Evolutionary conservation across 2,797 vertebrate species (phyloP).

Genomic region (Momotus momota): DNA sequence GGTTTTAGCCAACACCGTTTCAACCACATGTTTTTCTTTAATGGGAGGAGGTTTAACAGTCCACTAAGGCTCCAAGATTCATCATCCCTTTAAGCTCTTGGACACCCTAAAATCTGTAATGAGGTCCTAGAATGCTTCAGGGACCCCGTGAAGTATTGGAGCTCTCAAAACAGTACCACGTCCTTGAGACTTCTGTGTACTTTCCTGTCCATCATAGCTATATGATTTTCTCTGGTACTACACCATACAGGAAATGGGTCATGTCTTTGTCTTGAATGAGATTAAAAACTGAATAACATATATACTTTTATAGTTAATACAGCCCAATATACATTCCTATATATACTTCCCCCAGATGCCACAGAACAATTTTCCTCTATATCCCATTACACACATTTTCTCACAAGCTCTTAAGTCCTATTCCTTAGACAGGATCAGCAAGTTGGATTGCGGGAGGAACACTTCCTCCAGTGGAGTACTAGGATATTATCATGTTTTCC

Average conservation of each 20-base stretch:
- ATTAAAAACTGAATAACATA: background rate
- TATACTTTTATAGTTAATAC: background rate
- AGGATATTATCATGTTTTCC: slow-evolving; percentile 59
- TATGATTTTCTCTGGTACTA: background rate
- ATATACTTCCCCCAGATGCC: background rate
- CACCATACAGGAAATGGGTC: background rate
- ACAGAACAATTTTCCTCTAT: slow-evolving; percentile 41
- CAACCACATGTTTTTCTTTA: slow-evolving; percentile 67
- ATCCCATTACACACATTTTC: slow-evolving; percentile 54
- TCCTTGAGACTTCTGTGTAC: background rate
- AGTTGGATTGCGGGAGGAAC: slow-evolving; percentile 40
- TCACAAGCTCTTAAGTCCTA: slow-evolving; percentile 34
- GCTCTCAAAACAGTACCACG: background rate
- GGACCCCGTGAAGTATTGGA: background rate
- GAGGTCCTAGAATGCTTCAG: slow-evolving; percentile 13
- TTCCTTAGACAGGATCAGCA: slow-evolving; percentile 45
- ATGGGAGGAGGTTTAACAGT: slow-evolving; percentile 53
- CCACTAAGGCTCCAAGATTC: slow-evolving; percentile 36
- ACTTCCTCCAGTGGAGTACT: background rate
- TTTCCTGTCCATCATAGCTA: background rate
- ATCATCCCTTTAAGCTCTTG: slow-evolving; percentile 39
- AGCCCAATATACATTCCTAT: background rate
- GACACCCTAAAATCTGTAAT: slow-evolving; percentile 44
- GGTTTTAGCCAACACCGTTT: slow-evolving; percentile 63
- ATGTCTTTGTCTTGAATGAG: background rate